A percentile compares a stretch with the other conserved stretches of the same genome.
phyloP scores from a whole-genome alignment of 2,888 invertebrate genomes.

The Notodonta dromedarius region DNA sequence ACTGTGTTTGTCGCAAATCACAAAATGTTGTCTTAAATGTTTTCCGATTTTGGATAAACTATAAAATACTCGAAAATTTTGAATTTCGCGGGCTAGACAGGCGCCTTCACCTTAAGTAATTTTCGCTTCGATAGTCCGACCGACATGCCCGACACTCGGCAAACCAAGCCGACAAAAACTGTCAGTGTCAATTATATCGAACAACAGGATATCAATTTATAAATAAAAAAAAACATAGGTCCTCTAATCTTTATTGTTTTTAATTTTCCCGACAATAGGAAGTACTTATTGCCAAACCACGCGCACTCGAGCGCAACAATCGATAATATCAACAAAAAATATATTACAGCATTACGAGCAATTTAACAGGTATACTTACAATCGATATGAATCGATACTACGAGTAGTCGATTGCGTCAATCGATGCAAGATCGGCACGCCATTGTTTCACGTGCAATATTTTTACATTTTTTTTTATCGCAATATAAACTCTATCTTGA shows the following conservation, averaged over 20 bases:
- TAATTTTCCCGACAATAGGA: conserved; percentile 8
- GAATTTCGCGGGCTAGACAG: too few species aligned
- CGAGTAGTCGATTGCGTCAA: conserved; percentile 56
- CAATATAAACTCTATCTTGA: conserved; percentile 31
- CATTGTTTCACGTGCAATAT: conserved; percentile 56
- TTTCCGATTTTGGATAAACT: too few species aligned
- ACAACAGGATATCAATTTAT: neutral
- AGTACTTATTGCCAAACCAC: conserved; percentile 22
- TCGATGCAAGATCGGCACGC: conserved; percentile 60
- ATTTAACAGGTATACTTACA: conserved; percentile 45
- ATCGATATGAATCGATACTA: conserved; percentile 52
- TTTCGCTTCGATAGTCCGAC: too few species aligned
- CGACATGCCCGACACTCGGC: too few species aligned
- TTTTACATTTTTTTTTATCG: conserved; percentile 25
- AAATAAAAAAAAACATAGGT: conserved; percentile 1
- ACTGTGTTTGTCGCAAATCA: too few species aligned
- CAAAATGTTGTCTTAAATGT: too few species aligned
- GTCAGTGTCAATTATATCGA: too few species aligned
- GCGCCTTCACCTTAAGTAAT: too few species aligned
- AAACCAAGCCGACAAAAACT: too few species aligned
- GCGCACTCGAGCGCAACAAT: conserved; percentile 29
- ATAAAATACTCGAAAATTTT: too few species aligned
- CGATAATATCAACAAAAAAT: conserved; percentile 39
- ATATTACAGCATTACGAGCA: conserved; percentile 46
- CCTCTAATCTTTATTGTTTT: conserved; percentile 3